A percentile compares a stretch with the other conserved stretches of the same genome.
Evolutionary conservation across 2,797 vertebrate genomes (phyloP).

Genomic region (Clarias fuscus): DNA sequence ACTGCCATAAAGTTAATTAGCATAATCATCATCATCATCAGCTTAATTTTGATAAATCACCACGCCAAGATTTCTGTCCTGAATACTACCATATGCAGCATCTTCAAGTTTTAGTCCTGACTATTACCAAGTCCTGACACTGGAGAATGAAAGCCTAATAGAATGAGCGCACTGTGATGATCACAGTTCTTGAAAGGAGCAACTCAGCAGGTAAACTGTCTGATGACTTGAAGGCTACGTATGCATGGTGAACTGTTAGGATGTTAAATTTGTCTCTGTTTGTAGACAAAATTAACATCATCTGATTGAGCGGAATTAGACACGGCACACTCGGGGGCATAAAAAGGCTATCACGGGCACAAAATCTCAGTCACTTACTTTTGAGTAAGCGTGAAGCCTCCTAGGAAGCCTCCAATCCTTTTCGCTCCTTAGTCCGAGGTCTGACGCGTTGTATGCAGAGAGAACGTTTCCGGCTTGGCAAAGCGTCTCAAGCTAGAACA

Average conservation of each 20-base stretch:
- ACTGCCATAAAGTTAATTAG: no score
- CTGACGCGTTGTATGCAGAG: background rate
- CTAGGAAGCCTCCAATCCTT: background rate
- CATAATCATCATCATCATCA: background rate
- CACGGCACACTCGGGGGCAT: no score
- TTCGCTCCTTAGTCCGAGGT: background rate
- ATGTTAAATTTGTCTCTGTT: no score
- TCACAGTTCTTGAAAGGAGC: no score
- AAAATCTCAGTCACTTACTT: slow-evolving; percentile 17
- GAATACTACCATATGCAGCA: background rate
- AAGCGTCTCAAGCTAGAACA: background rate
- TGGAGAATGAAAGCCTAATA: background rate
- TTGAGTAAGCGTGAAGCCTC: background rate
- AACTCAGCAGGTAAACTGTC: no score
- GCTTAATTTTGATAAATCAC: background rate
- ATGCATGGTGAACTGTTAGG: no score
- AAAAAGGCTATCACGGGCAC: no score
- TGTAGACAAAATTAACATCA: no score
- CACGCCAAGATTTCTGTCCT: background rate
- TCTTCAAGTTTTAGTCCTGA: background rate
- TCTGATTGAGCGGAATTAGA: background rate
- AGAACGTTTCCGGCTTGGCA: slow-evolving; percentile 29
- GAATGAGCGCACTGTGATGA: background rate
- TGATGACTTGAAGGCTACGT: no score
- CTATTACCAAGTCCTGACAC: background rate